These are phyloP conservation scores for Stegastes partitus DNA, from an alignment of 2,113 vertebrate species.

Conservation along the genomic window DNA sequence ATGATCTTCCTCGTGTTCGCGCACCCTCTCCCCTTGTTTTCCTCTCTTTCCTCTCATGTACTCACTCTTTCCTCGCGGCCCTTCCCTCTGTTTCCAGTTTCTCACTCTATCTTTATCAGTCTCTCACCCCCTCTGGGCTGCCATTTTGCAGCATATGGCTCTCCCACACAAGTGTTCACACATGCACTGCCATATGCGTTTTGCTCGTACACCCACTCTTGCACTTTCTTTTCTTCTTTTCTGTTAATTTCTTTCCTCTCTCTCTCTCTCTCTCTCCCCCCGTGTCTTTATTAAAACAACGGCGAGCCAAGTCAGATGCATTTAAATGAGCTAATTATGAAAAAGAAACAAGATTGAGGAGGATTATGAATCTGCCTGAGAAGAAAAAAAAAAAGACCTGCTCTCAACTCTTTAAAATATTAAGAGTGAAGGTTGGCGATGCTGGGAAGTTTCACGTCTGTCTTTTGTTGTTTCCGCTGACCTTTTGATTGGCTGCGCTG, in stretches of 20 bases:
- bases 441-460: background rate
- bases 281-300: slow-evolving; percentile 34
- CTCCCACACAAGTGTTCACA: slow-evolving; percentile 62
- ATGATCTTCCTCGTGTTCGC: background rate
- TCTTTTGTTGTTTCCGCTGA: slow-evolving; percentile 31
- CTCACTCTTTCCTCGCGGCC: slow-evolving; percentile 21
- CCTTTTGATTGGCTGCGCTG: slow-evolving; percentile 11
- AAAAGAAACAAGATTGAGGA: background rate
- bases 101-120: slow-evolving; percentile 56
- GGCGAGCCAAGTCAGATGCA: slow-evolving; percentile 18
- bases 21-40: background rate
- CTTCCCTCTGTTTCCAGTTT: slow-evolving; percentile 31
- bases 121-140: slow-evolving; percentile 68
- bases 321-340: slow-evolving; percentile 34
- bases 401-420: background rate
- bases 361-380: background rate
- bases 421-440: background rate
- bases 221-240: slow-evolving; percentile 8
- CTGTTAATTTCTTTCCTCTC: slow-evolving; percentile 15
- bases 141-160: slow-evolving; percentile 72
- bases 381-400: background rate
- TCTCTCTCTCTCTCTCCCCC: background rate
- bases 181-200: slow-evolving; percentile 41
- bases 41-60: slow-evolving; percentile 11
- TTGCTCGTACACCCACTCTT: slow-evolving; percentile 18